Evolutionary conservation across 2,797 vertebrate species (phyloP).

Genomic region (Lacerta bilineata): DNA sequence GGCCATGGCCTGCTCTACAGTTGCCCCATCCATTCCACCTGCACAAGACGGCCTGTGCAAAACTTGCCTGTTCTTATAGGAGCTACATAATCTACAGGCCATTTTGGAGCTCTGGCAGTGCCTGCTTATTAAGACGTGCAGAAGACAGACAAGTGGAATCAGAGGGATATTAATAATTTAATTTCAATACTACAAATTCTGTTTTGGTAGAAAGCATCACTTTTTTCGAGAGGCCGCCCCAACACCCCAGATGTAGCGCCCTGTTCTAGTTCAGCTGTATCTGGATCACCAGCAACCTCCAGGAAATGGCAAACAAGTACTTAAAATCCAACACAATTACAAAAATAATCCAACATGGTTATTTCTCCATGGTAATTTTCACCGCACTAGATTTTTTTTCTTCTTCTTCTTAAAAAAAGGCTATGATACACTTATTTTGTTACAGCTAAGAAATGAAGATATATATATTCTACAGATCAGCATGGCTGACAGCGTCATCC

Average conservation of each 20-base stretch:
- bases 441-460: slow-evolving; percentile 35
- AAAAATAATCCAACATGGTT: slow-evolving; percentile 55
- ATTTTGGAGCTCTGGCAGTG: neutral
- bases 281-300: slow-evolving; percentile 4
- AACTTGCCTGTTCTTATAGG: neutral
- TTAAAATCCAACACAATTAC: slow-evolving; percentile 45
- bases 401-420: slow-evolving; percentile 29
- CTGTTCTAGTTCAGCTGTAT: neutral
- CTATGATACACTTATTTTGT: slow-evolving; percentile 54
- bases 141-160: neutral
- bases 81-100: neutral
- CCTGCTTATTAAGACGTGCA: neutral
- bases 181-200: slow-evolving; percentile 43
- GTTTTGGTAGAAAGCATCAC: slow-evolving; percentile 38
- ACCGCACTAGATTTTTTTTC: slow-evolving; percentile 28
- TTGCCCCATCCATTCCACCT: neutral
- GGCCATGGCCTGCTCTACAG: neutral
- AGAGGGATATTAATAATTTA: slow-evolving; percentile 44
- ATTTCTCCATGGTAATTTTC: slow-evolving; percentile 47
- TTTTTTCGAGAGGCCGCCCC: neutral
- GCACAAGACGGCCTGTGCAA: neutral
- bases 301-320: slow-evolving; percentile 35
- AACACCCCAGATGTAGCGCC: neutral
- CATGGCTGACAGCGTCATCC: slow-evolving; percentile 29
- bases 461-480: slow-evolving; percentile 27